Evolutionary conservation across 2,797 vertebrate species (phyloP).

Genomic region (Semotilus atromaculatus): DNA sequence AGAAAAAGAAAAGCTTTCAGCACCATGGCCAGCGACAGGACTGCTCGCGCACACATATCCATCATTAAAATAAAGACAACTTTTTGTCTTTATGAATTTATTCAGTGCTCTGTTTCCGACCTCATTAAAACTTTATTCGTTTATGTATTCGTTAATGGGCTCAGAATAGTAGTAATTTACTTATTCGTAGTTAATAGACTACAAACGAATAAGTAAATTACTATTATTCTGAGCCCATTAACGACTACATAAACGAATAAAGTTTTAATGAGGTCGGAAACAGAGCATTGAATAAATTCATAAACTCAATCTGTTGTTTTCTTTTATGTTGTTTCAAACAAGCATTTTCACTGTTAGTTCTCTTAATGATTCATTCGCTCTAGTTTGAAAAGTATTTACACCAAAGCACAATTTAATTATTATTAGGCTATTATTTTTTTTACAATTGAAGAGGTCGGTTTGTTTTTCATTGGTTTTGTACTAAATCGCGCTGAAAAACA

Average conservation of each 20-base stretch:
- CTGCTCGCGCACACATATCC: neutral
- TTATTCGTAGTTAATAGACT: neutral
- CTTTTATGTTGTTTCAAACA: neutral
- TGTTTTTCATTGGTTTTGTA: neutral
- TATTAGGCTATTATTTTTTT: neutral
- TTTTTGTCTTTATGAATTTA: too few relatives aligned
- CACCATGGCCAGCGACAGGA: constrained; percentile 48
- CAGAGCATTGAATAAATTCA: neutral
- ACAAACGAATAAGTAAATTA: neutral
- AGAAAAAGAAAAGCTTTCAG: constrained; percentile 40
- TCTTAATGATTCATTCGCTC: neutral
- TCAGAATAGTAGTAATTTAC: too few relatives aligned
- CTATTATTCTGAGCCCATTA: neutral
- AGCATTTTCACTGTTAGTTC: neutral
- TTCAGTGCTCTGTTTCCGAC: too few relatives aligned
- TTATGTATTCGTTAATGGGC: too few relatives aligned
- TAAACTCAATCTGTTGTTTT: neutral
- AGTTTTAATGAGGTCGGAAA: constrained; percentile 1
- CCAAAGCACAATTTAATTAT: neutral
- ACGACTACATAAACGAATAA: neutral
- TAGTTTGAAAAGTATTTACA: neutral
- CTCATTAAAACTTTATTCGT: too few relatives aligned
- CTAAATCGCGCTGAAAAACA: neutral
- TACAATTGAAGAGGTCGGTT: neutral
- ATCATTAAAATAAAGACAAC: neutral